Evolutionary conservation across 2,888 invertebrate genomes (phyloP).

Genomic region (Deilephila elpenor): DNA sequence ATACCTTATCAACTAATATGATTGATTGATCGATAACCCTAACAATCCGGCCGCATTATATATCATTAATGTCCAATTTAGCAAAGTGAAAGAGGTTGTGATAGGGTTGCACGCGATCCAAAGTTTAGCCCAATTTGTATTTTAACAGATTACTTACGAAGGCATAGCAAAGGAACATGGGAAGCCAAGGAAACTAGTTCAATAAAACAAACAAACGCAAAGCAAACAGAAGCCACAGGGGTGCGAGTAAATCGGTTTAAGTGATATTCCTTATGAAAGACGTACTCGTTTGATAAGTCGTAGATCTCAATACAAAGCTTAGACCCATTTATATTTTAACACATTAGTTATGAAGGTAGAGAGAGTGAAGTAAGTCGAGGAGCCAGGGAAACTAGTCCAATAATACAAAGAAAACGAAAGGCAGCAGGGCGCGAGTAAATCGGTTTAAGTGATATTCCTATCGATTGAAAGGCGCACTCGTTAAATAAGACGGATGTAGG

Average conservation of each 20-base stretch:
- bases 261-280: constrained; percentile 65
- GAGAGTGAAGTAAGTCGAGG: constrained; percentile 32
- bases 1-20: constrained; percentile 21
- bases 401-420: constrained; percentile 40
- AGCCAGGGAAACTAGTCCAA: constrained; percentile 43
- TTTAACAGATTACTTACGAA: constrained; percentile 51
- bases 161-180: constrained; percentile 35
- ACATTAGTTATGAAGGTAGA: constrained; percentile 47
- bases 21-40: constrained; percentile 44
- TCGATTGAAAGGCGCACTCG: constrained; percentile 62
- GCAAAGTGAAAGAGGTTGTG: constrained; percentile 43
- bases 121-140: constrained; percentile 47
- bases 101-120: constrained; percentile 45
- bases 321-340: constrained; percentile 48
- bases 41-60: constrained; percentile 43
- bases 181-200: constrained; percentile 48
- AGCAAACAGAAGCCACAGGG: constrained; percentile 37
- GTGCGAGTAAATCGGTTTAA: constrained; percentile 49
- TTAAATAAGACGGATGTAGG: constrained; percentile 64
- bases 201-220: constrained; percentile 57
- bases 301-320: too few relatives aligned
- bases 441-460: constrained; percentile 64
- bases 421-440: constrained; percentile 39
- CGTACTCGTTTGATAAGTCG: constrained; percentile 46
- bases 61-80: constrained; percentile 45